Percentiles rank a stretch among this genome's conserved stretches.
Conservation (phyloP, 2,113 vertebrate species). For the Tragelaphus buxtoni region DNA sequence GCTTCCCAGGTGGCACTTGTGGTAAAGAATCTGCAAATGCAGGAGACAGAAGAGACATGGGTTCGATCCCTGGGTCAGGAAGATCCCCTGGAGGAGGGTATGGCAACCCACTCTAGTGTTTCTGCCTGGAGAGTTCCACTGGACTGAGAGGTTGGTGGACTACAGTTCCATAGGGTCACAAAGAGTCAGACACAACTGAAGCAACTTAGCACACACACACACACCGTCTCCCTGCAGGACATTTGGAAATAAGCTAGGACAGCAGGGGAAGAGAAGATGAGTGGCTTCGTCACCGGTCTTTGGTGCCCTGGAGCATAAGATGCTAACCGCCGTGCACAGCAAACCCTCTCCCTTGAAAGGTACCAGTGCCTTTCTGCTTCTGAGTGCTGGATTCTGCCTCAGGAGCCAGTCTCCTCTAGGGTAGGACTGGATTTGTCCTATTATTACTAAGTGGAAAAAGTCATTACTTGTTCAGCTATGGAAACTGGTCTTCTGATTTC, state of each 20-base stretch:
- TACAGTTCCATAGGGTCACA: neutral
- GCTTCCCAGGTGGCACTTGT: neutral
- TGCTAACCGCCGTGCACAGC: neutral
- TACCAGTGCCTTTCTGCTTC: neutral
- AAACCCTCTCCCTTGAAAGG: neutral
- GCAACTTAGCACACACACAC: neutral
- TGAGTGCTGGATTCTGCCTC: neutral
- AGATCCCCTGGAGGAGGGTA: neutral
- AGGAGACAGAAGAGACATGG: neutral
- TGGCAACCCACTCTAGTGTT: neutral
- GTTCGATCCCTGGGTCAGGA: neutral
- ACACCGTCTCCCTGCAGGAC: rapidly evolving
- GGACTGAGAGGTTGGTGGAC: neutral
- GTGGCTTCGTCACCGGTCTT: too few species aligned
- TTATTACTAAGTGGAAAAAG: neutral
- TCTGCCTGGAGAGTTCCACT: neutral
- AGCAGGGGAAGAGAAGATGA: rapidly evolving
- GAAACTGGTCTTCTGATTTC: neutral
- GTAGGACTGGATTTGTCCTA: neutral
- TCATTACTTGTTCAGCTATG: neutral
- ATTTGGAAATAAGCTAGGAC: too few species aligned
- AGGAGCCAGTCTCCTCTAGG: neutral
- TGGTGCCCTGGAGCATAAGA: neutral
- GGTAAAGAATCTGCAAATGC: neutral
- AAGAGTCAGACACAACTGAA: neutral